These are phyloP conservation scores for Mus spicilegus DNA, from an alignment of 2,113 vertebrate species.

Conservation along the genomic window DNA sequence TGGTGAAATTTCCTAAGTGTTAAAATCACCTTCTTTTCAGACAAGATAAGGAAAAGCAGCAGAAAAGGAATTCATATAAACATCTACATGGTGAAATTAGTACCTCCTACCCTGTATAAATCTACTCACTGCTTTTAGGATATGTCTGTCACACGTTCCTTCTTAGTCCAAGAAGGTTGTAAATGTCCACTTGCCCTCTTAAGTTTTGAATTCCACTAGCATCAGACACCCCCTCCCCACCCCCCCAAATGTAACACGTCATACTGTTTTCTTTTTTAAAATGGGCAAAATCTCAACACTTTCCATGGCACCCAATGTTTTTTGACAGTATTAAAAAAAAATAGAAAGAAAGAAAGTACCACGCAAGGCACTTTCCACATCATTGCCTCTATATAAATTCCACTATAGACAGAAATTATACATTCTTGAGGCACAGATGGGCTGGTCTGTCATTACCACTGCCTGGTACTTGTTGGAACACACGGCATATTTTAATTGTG, in stretches of 20 bases:
- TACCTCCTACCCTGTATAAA: neutral
- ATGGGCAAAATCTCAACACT: neutral
- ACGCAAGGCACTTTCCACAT: slow-evolving; percentile 6
- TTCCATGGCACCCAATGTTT: neutral
- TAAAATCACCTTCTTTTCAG: neutral
- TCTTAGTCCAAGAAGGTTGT: accelerated
- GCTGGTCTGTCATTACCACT: slow-evolving; percentile 83
- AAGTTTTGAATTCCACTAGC: neutral
- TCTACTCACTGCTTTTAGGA: neutral
- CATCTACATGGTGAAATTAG: slow-evolving; percentile 6
- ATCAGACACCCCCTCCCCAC: too few relatives aligned
- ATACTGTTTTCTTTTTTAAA: neutral
- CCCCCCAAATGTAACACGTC: neutral
- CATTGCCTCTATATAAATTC: slow-evolving; percentile 54
- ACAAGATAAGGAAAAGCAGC: neutral
- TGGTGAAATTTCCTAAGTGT: neutral
- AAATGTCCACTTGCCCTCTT: neutral
- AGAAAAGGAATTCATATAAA: neutral
- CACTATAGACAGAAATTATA: slow-evolving; percentile 81
- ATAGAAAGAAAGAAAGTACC: slow-evolving; percentile 5
- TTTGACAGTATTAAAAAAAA: neutral
- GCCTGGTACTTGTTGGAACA: slow-evolving; percentile 85
- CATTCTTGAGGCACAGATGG: slow-evolving; percentile 85
- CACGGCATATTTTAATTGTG: slow-evolving; percentile 84
- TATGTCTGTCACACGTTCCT: accelerated